Evolutionary conservation across 1,140 invertebrate species (phyloP).

Genomic region (Drosophila ironensis): DNA sequence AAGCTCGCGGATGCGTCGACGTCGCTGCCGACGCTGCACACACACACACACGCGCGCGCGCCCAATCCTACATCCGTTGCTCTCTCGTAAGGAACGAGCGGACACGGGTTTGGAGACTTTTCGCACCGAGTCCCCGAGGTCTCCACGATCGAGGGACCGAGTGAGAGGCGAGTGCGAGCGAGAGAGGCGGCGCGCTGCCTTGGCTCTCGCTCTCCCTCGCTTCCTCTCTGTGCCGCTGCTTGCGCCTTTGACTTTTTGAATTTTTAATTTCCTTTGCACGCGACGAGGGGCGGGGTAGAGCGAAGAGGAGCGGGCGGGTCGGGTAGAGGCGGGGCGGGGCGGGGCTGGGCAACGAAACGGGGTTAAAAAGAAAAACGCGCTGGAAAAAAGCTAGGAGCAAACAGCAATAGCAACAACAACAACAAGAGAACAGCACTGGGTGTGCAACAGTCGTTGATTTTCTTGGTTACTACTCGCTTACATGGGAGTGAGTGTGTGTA

Average conservation of each 20-base stretch:
- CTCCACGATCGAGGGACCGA: conserved; percentile 37
- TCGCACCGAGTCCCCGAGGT: conserved; percentile 54
- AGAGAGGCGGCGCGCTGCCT: conserved; percentile 1
- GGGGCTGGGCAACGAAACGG: conserved; percentile 65
- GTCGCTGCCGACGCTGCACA: conserved; percentile 39
- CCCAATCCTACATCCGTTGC: conserved; percentile 73
- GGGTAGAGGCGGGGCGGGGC: conserved; percentile 1
- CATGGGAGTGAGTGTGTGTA: too few relatives aligned
- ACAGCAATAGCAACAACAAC: conserved; percentile 27
- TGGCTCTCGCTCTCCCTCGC: conserved; percentile 28
- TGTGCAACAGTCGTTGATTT: conserved; percentile 55
- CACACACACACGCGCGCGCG: conserved; percentile 1
- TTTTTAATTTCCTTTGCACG: conserved; percentile 78
- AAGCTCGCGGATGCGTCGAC: conserved; percentile 54
- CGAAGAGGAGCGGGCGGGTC: too few relatives aligned
- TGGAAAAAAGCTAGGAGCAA: conserved; percentile 71
- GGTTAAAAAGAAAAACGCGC: conserved; percentile 79
- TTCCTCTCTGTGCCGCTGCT: conserved; percentile 31
- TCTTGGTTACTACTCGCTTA: conserved; percentile 22
- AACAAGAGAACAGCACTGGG: conserved; percentile 63
- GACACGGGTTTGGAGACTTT: conserved; percentile 38
- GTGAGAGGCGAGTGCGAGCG: neutral
- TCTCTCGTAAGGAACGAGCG: conserved; percentile 64
- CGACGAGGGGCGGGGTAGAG: conserved; percentile 38
- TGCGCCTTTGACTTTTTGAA: conserved; percentile 79